These are phyloP conservation scores for Myotis davidii DNA, from an alignment of 2,113 vertebrate species.

Conservation along the genomic window DNA sequence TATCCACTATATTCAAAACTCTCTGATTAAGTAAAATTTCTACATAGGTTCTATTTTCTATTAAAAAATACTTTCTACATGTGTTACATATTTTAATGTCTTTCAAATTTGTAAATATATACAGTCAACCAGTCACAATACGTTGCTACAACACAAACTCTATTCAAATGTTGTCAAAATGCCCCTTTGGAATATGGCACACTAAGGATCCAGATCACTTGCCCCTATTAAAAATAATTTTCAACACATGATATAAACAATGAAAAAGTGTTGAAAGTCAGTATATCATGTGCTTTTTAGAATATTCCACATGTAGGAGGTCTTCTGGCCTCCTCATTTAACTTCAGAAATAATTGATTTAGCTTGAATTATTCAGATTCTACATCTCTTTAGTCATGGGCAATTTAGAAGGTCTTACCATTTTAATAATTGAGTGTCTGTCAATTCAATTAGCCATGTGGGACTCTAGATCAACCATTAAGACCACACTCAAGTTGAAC, in stretches of 20 bases:
- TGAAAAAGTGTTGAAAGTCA: neutral
- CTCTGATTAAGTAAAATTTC: neutral
- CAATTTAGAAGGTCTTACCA: conserved; percentile 13
- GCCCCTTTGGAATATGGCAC: neutral
- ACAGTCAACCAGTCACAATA: neutral
- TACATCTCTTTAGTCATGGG: neutral
- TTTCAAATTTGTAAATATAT: neutral
- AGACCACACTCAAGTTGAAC: neutral
- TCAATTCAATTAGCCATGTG: conserved; percentile 9
- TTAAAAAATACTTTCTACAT: neutral
- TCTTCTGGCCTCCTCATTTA: neutral
- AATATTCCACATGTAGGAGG: neutral
- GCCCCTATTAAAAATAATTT: neutral
- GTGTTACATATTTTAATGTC: neutral
- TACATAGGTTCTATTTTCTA: neutral
- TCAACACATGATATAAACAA: neutral
- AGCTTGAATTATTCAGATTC: neutral
- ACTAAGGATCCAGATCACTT: neutral
- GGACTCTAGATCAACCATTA: neutral
- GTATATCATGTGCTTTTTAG: neutral
- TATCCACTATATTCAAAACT: neutral
- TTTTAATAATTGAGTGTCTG: conserved; percentile 48
- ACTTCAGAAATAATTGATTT: neutral
- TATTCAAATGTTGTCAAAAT: neutral
- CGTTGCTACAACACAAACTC: neutral